phyloP scores from a whole-genome alignment of 2,113 vertebrate species.

The Neoarius graeffei region DNA sequence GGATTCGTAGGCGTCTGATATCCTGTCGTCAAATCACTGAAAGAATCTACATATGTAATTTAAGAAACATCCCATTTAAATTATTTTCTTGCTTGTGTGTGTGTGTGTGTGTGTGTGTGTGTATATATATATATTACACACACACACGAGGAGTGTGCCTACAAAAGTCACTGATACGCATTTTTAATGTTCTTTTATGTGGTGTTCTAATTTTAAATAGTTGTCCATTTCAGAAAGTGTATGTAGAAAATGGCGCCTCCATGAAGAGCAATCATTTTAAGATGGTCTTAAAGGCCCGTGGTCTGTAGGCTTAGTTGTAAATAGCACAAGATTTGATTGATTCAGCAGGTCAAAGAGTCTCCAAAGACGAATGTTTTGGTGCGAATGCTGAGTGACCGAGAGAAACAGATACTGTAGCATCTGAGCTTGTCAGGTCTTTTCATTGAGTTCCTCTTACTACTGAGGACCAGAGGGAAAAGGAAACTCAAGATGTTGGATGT shows the following conservation, averaged over 20 bases:
- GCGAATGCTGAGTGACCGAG: slow-evolving; percentile 42
- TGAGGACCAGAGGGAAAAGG: slow-evolving; percentile 38
- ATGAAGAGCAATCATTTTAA: slow-evolving; percentile 25
- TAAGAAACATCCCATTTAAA: slow-evolving; percentile 46
- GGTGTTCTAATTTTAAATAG: slow-evolving; percentile 41
- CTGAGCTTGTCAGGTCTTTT: slow-evolving; percentile 19
- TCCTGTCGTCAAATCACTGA: slow-evolving; percentile 41
- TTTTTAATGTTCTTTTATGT: slow-evolving; percentile 48
- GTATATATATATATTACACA: no score
- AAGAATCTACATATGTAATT: slow-evolving; percentile 48
- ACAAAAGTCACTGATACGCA: not conserved
- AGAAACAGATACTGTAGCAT: slow-evolving; percentile 36
- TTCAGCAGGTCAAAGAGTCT: slow-evolving; percentile 37
- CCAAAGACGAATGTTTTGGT: slow-evolving; percentile 43
- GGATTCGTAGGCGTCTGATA: slow-evolving; percentile 45
- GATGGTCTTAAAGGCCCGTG: slow-evolving; percentile 24
- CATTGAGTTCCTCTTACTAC: slow-evolving; percentile 35
- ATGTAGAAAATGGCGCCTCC: slow-evolving; percentile 13
- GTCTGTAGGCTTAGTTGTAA: slow-evolving; percentile 43
- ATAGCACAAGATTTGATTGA: slow-evolving; percentile 45
- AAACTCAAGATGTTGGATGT: slow-evolving; percentile 58
- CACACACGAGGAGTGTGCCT: not conserved
- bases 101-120: slow-evolving; percentile 16
- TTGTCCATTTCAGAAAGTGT: slow-evolving; percentile 18
- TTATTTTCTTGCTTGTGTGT: slow-evolving; percentile 5